A percentile compares a stretch with the other conserved stretches of the same genome.
Evolutionary conservation across 2,888 invertebrate genomes (phyloP).

Genomic region (Chromoteleia sp.): DNA sequence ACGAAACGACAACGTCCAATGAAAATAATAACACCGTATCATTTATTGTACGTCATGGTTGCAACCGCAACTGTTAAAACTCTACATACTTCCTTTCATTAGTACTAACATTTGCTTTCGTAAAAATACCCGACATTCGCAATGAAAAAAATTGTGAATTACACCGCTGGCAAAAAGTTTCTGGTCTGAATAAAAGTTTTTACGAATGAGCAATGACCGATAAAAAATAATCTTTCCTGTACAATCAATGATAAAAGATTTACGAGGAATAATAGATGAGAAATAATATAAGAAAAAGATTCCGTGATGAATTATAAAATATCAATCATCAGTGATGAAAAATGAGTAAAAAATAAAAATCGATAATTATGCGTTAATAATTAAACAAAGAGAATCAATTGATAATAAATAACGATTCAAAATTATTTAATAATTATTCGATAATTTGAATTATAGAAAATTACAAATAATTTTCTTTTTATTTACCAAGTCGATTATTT

Average conservation of each 20-base stretch:
- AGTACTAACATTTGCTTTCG: conserved; percentile 36
- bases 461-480: neutral
- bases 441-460: no score
- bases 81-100: conserved; percentile 41
- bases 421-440: no score
- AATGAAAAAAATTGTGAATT: conserved; percentile 17
- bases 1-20: conserved; percentile 51
- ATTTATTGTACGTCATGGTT: conserved; percentile 29
- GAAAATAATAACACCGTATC: conserved; percentile 25
- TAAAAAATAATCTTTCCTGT: no score
- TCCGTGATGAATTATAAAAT: neutral
- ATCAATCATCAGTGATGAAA: no score
- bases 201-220: no score
- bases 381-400: no score
- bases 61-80: conserved; percentile 19
- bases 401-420: no score
- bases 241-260: neutral
- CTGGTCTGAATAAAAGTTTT: neutral
- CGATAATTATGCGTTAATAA: no score
- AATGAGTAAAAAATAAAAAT: no score
- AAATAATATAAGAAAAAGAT: no score
- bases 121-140: conserved; percentile 16
- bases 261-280: no score
- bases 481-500: neutral
- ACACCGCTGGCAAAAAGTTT: conserved; percentile 10